Evolutionary conservation across 2,797 vertebrate genomes (phyloP).

Genomic region (Amazona ochrocephala): DNA sequence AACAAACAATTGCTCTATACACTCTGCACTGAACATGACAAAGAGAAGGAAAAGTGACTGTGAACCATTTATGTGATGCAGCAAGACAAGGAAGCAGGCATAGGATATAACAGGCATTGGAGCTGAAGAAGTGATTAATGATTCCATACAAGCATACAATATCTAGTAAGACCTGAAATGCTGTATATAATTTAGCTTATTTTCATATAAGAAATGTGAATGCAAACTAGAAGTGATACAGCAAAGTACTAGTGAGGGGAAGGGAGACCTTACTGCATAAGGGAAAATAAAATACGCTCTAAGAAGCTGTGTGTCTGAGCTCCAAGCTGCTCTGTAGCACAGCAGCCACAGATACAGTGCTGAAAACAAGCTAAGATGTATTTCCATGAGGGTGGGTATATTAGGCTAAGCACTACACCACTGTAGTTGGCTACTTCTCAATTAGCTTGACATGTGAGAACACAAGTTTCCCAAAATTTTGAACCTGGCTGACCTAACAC

Average conservation of each 20-base stretch:
- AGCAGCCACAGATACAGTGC: not conserved
- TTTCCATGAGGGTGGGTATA: not conserved
- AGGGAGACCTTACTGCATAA: not conserved
- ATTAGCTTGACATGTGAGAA: not conserved
- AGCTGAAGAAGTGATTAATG: constrained; percentile 34
- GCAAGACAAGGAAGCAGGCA: not conserved
- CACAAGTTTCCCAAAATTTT: not conserved
- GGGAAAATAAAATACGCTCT: not conserved
- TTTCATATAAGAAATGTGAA: not conserved
- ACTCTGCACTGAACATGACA: not conserved
- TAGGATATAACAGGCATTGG: not conserved
- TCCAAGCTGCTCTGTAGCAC: not conserved
- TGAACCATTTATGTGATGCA: not conserved
- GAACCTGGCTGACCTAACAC: not conserved
- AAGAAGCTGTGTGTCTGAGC: not conserved
- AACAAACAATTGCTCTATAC: not conserved
- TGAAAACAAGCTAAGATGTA: not conserved
- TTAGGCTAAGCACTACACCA: not conserved
- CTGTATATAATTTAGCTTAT: not conserved
- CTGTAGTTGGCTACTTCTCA: not conserved
- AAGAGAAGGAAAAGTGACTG: not conserved
- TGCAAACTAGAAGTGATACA: not conserved
- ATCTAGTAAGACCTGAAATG: not conserved
- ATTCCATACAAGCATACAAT: accelerated
- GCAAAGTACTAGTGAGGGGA: not conserved